Evolutionary conservation across 2,888 invertebrate genomes (phyloP), one percentile per base, ranked within the genome.

Genomic region (Dasypogon diadema): DNA sequence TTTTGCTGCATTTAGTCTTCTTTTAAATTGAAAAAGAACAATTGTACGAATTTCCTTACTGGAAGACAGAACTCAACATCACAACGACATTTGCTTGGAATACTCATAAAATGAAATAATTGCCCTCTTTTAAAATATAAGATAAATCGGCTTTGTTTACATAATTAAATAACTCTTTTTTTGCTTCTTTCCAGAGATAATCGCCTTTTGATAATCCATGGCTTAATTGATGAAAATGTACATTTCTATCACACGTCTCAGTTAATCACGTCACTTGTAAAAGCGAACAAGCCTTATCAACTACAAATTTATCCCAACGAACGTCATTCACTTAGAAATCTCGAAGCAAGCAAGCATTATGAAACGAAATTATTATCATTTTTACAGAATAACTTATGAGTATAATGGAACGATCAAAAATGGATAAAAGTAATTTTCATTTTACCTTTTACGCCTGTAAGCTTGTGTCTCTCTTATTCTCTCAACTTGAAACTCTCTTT

Each of bases 161-260:
- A n/a, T n/a, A n/a, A n/a, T n/a, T n/a, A n/a, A n/a, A n/a, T n/a
- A n/a, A n/a, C n/a, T n/a, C n/a, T n/a, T n/a, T n/a, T n/a, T 74
- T 51, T 65, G 34, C 21, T 22, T 46, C 34, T 16, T 51, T 75
- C 3, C 56, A 93, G 93, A 83, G 95, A 95, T 83, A 95, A 95
- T 82, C 91, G 98, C 37, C 87, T 99, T 79, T 88, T 99, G 16
- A 95, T 99, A 46, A 95, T 99, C 80, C 99, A 99, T 85, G 99
- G 99, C 1, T 87, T 99, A 78, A 97, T 97, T 75, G 99, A 99
- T 85, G 99, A 99, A 87, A 99, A 99, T 85, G 99, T 99, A 0
- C 99, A 99, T 86, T 99, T 99, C 86, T 92, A 93, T 80, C 99
- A 99, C 87, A 97, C 98, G 12, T 95, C 95, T 81, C 92, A 94